Evolutionary conservation across 2,888 invertebrate genomes (phyloP).

Genomic region (Coelopa pilipes): DNA sequence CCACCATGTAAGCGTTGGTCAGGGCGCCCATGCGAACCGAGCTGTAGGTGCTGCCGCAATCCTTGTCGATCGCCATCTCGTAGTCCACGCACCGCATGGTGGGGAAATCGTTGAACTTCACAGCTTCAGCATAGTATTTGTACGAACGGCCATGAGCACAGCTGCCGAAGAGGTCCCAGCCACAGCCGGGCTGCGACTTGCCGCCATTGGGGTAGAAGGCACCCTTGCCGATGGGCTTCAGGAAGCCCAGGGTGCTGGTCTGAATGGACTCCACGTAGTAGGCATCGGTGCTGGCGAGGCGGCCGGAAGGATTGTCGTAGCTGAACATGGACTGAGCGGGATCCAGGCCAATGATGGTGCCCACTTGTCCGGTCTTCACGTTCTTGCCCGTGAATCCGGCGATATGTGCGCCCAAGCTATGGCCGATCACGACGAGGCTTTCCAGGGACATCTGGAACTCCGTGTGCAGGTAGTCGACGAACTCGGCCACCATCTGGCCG

Average conservation of each 20-base stretch:
- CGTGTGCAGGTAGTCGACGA: slow-evolving; percentile 65
- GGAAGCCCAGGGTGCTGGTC: slow-evolving; percentile 55
- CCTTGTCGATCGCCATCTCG: slow-evolving; percentile 45
- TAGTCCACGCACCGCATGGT: slow-evolving; percentile 48
- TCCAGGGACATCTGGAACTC: slow-evolving; percentile 66
- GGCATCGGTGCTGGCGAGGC: slow-evolving; percentile 52
- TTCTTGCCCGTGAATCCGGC: slow-evolving; percentile 71
- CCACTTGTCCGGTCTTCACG: slow-evolving; percentile 68
- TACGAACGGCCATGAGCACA: slow-evolving; percentile 66
- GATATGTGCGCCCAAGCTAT: slow-evolving; percentile 72
- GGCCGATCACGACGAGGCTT: slow-evolving; percentile 68
- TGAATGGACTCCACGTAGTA: slow-evolving; percentile 56
- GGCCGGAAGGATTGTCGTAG: slow-evolving; percentile 47
- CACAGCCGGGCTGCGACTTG: slow-evolving; percentile 69
- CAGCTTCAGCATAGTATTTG: slow-evolving; percentile 65
- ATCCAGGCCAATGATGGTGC: slow-evolving; percentile 67
- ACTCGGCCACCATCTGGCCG: slow-evolving; percentile 49
- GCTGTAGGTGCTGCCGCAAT: slow-evolving; percentile 45
- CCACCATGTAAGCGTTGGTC: slow-evolving; percentile 41
- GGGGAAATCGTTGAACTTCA: slow-evolving; percentile 53
- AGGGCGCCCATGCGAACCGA: slow-evolving; percentile 51
- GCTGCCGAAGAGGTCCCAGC: slow-evolving; percentile 55
- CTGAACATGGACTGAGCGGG: slow-evolving; percentile 51
- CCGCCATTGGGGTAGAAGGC: slow-evolving; percentile 69
- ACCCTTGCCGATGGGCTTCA: slow-evolving; percentile 60